Percentiles rank a stretch among this genome's conserved stretches.
Conservation (phyloP, 2,888 invertebrate genomes). For the Synergus umbraculus region DNA sequence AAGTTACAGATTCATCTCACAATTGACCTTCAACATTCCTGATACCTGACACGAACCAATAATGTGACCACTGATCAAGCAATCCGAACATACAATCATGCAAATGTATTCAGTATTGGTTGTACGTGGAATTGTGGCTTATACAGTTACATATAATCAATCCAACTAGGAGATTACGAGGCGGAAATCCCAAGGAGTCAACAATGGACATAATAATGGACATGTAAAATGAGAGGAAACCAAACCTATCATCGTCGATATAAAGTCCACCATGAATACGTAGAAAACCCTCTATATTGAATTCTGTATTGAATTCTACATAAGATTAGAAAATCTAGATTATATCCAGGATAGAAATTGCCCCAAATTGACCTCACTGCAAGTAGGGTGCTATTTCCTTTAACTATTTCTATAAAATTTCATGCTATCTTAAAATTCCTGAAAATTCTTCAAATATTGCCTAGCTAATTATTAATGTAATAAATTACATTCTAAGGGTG, state of each 20-base stretch:
- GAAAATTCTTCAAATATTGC: too few relatives aligned
- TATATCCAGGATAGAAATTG: too few relatives aligned
- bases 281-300: neutral
- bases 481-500: too few relatives aligned
- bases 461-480: too few relatives aligned
- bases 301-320: too few relatives aligned
- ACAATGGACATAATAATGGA: constrained; percentile 13
- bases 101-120: constrained; percentile 29
- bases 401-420: too few relatives aligned
- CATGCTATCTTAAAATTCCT: too few relatives aligned
- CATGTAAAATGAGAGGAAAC: constrained; percentile 1
- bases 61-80: neutral
- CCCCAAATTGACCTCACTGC: too few relatives aligned
- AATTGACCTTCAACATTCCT: constrained; percentile 11
- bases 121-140: neutral
- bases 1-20: neutral
- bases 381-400: too few relatives aligned
- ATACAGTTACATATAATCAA: constrained; percentile 19
- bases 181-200: constrained; percentile 27
- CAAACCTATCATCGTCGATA: neutral
- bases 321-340: too few relatives aligned
- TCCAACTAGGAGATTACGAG: constrained; percentile 18
- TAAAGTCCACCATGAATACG: neutral
- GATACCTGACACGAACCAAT: constrained; percentile 26
- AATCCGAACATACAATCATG: constrained; percentile 13